Percentiles rank a stretch among this genome's conserved stretches.
phyloP scores from a whole-genome alignment of 2,888 invertebrate species.

The Drosophila kambysellisi region DNA sequence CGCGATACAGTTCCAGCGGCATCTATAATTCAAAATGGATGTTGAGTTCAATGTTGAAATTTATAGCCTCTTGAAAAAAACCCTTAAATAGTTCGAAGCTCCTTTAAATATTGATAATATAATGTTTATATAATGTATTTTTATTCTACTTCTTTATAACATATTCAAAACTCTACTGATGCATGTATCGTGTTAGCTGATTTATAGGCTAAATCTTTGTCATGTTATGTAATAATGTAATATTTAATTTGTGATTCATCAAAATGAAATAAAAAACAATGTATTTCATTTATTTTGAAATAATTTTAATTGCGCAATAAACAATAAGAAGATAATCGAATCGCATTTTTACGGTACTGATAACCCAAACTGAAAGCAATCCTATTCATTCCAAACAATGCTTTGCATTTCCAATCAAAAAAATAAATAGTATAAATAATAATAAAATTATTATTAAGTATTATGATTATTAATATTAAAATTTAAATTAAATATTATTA shows the following conservation, averaged over 20 bases:
- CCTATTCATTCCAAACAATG: not conserved
- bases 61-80: not conserved
- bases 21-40: conserved; percentile 13
- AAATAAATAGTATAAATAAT: not conserved
- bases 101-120: not conserved
- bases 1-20: conserved; percentile 47
- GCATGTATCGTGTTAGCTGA: not conserved
- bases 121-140: not conserved
- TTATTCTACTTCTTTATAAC: not conserved
- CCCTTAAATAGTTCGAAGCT: not conserved
- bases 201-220: no score
- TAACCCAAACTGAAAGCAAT: not conserved
- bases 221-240: not conserved
- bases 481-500: no score
- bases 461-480: not conserved
- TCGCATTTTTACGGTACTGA: not conserved
- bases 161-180: not conserved
- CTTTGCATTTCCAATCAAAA: not conserved
- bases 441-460: not conserved
- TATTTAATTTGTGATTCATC: not conserved
- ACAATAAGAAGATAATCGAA: not conserved
- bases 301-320: not conserved
- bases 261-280: not conserved
- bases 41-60: not conserved
- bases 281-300: not conserved